Evolutionary conservation across 2,888 invertebrate species (phyloP).

Genomic region (Phortica magna): DNA sequence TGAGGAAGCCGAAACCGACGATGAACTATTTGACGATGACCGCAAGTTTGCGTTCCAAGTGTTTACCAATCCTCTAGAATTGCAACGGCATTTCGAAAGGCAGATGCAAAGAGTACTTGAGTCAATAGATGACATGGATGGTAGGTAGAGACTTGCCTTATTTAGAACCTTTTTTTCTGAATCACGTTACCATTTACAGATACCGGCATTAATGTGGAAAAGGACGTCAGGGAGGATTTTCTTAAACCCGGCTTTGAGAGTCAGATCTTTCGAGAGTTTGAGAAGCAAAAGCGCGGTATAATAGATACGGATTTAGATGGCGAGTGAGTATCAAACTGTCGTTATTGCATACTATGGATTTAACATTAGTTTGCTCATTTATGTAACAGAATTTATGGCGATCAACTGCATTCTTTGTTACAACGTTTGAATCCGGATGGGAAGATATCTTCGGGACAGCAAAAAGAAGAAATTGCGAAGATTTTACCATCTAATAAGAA

Average conservation of each 20-base stretch:
- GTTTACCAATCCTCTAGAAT: slow-evolving; percentile 81
- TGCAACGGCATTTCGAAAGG: slow-evolving; percentile 82
- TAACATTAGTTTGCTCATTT: neutral
- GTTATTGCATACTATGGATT: neutral
- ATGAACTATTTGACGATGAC: slow-evolving; percentile 77
- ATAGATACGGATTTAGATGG: slow-evolving; percentile 81
- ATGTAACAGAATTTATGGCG: slow-evolving; percentile 71
- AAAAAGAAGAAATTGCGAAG: slow-evolving; percentile 56
- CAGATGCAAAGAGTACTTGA: slow-evolving; percentile 81
- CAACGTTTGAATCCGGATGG: slow-evolving; percentile 74
- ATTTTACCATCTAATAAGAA: slow-evolving; percentile 72
- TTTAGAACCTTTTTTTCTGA: neutral
- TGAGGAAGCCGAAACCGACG: slow-evolving; percentile 77
- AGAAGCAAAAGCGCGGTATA: slow-evolving; percentile 66
- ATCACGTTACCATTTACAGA: slow-evolving; percentile 47
- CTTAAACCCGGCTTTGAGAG: slow-evolving; percentile 79
- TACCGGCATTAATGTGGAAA: slow-evolving; percentile 64
- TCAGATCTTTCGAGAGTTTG: slow-evolving; percentile 70
- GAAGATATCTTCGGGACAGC: slow-evolving; percentile 19
- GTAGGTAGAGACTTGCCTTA: slow-evolving; percentile 47
- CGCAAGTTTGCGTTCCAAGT: slow-evolving; percentile 79
- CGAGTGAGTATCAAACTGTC: slow-evolving; percentile 75
- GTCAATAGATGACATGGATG: slow-evolving; percentile 77
- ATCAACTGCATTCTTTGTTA: slow-evolving; percentile 75
- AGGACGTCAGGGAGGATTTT: slow-evolving; percentile 79